Percentiles rank a stretch among this genome's conserved stretches.
These are phyloP conservation scores for Poecilus cupreus DNA, from an alignment of 2,888 invertebrate species.

Conservation along the genomic window DNA sequence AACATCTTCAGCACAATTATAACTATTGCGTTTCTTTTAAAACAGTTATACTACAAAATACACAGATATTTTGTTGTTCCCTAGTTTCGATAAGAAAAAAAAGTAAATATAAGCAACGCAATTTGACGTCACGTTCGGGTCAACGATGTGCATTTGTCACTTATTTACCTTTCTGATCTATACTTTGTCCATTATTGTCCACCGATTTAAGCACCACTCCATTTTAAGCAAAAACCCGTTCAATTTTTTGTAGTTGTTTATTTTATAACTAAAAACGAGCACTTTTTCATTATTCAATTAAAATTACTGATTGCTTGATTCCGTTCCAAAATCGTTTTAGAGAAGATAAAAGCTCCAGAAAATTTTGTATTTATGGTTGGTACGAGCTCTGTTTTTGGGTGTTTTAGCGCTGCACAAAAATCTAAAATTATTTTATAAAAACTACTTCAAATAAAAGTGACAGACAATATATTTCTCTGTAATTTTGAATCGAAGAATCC, in stretches of 20 bases:
- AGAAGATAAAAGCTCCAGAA: too few species aligned
- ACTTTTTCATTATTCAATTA: constrained; percentile 21
- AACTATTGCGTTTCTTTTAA: constrained; percentile 49
- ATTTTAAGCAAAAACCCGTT: constrained; percentile 29
- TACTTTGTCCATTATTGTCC: constrained; percentile 21
- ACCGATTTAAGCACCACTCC: constrained; percentile 35
- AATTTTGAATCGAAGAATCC: too few species aligned
- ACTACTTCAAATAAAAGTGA: too few species aligned
- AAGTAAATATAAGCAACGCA: constrained; percentile 4
- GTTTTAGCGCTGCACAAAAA: too few species aligned
- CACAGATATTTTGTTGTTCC: constrained; percentile 54
- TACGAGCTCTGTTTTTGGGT: too few species aligned
- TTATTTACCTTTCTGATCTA: constrained; percentile 26
- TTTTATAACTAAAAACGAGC: neutral
- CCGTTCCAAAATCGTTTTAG: too few species aligned
- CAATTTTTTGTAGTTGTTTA: constrained; percentile 6
- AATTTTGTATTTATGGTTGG: too few species aligned
- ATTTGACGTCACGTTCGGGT: neutral
- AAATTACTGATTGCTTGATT: neutral
- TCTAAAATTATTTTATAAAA: too few species aligned
- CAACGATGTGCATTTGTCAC: neutral
- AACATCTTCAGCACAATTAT: constrained; percentile 44
- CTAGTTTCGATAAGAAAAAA: constrained; percentile 35
- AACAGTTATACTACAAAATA: constrained; percentile 55
- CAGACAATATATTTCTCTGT: too few species aligned